Percentiles rank a stretch among this genome's conserved stretches.
Conservation (phyloP, 2,888 invertebrate genomes). For the Caenorhabditis zanzibari region DNA sequence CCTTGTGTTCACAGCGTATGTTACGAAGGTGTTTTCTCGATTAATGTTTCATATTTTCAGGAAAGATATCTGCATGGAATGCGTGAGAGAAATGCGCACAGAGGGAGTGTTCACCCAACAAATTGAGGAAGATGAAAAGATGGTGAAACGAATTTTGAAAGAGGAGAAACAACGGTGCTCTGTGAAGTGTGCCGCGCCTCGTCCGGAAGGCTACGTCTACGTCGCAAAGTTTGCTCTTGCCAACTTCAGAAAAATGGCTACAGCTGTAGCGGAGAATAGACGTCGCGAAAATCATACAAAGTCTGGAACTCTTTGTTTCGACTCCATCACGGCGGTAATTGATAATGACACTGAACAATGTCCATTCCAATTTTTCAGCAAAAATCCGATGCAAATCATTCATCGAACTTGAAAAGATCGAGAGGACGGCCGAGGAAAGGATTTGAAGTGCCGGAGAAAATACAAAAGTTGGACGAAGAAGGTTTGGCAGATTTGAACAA, state of each 20-base stretch:
- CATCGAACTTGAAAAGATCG: slow-evolving; percentile 29
- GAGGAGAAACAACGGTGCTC: slow-evolving; percentile 70
- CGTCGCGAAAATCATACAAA: slow-evolving; percentile 16
- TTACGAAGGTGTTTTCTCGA: neutral
- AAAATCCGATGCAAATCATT: slow-evolving; percentile 38
- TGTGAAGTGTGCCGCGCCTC: slow-evolving; percentile 20
- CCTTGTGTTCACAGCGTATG: slow-evolving; percentile 61
- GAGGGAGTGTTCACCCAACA: slow-evolving; percentile 72
- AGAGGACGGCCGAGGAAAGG: slow-evolving; percentile 21
- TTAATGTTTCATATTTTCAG: slow-evolving; percentile 67
- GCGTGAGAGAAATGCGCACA: slow-evolving; percentile 69
- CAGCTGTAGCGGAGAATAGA: slow-evolving; percentile 34
- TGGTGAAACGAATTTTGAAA: slow-evolving; percentile 65
- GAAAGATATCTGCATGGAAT: slow-evolving; percentile 77
- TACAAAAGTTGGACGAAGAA: slow-evolving; percentile 46
- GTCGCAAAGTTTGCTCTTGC: slow-evolving; percentile 65
- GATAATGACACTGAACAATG: neutral
- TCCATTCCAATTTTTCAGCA: slow-evolving; percentile 48
- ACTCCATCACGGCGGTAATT: slow-evolving; percentile 34
- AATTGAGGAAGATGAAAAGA: slow-evolving; percentile 67
- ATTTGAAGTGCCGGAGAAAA: slow-evolving; percentile 45
- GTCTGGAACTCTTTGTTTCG: slow-evolving; percentile 40
- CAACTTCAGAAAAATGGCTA: slow-evolving; percentile 62
- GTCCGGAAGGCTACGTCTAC: slow-evolving; percentile 55
- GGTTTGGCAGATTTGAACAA: neutral